Evolutionary conservation across 2,888 invertebrate species (phyloP).

Genomic region (Sarcophaga variegata): DNA sequence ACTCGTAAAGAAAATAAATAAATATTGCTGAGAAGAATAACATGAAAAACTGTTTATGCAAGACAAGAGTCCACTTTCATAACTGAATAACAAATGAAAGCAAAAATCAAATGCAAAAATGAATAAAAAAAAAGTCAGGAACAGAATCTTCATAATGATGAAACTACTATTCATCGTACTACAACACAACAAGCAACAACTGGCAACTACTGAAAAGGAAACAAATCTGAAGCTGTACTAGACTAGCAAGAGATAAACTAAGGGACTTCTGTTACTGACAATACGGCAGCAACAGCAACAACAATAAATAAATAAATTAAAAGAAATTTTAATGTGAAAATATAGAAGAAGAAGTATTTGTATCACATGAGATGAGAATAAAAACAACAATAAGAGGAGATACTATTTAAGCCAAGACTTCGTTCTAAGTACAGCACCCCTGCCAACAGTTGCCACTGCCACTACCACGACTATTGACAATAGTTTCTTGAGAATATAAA

Average conservation of each 20-base stretch:
- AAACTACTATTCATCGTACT: conserved; percentile 15
- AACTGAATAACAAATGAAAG: conserved; percentile 40
- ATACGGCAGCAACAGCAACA: conserved; percentile 18
- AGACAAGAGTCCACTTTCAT: conserved; percentile 29
- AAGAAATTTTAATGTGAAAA: not conserved
- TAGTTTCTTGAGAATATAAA: conserved; percentile 5
- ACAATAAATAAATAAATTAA: not conserved
- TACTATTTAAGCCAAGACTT: not conserved
- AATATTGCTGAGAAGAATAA: not conserved
- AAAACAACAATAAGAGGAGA: not conserved
- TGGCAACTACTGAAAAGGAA: conserved; percentile 18
- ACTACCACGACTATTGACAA: not conserved
- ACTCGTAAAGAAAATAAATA: not conserved
- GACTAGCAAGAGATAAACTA: not conserved
- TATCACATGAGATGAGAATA: not conserved
- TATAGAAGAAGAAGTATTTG: not conserved
- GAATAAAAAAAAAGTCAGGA: not conserved
- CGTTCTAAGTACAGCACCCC: not conserved
- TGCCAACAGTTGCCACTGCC: not conserved
- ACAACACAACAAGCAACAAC: not conserved
- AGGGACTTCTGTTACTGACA: conserved; percentile 32
- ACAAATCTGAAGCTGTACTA: not conserved
- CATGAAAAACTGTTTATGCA: conserved; percentile 9
- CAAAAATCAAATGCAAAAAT: not conserved
- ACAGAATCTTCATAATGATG: conserved; percentile 24